A percentile compares a stretch with the other conserved stretches of the same genome.
Evolutionary conservation across 2,113 vertebrate species (phyloP).

Genomic region (Callipepla squamata): DNA sequence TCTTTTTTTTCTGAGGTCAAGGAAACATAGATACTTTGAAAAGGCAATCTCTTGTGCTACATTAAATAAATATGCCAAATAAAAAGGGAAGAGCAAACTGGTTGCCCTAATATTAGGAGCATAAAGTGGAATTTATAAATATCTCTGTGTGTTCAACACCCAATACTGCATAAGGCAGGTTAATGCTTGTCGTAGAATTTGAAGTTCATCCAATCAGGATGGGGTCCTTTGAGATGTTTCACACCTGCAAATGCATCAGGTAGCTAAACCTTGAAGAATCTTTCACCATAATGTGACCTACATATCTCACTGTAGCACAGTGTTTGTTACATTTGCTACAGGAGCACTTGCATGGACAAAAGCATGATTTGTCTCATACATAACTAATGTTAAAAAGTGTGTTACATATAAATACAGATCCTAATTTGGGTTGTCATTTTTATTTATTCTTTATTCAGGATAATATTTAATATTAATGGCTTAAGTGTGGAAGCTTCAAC

Average conservation of each 20-base stretch:
- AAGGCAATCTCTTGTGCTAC: background rate
- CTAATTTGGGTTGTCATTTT: background rate
- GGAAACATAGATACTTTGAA: background rate
- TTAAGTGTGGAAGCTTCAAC: background rate
- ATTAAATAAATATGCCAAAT: constrained; percentile 30
- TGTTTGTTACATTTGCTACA: background rate
- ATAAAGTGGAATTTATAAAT: constrained; percentile 61
- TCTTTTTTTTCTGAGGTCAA: background rate
- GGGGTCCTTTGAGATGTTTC: constrained; percentile 39
- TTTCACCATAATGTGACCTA: constrained; percentile 12
- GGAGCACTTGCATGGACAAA: background rate
- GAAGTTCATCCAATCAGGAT: constrained; percentile 43
- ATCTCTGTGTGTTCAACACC: background rate
- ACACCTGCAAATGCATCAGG: constrained; percentile 54
- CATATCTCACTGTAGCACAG: background rate
- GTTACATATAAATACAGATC: background rate
- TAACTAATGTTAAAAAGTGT: background rate
- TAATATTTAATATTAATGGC: background rate
- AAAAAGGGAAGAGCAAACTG: constrained; percentile 37
- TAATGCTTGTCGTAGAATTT: constrained; percentile 46
- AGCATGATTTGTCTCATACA: background rate
- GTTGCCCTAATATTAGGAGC: constrained; percentile 49
- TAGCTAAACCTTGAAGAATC: constrained; percentile 11
- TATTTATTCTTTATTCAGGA: background rate
- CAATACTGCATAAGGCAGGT: constrained; percentile 12